These are phyloP conservation scores for Prunella fulvescens DNA, from an alignment of 2,113 vertebrate genomes.

Conservation along the genomic window DNA sequence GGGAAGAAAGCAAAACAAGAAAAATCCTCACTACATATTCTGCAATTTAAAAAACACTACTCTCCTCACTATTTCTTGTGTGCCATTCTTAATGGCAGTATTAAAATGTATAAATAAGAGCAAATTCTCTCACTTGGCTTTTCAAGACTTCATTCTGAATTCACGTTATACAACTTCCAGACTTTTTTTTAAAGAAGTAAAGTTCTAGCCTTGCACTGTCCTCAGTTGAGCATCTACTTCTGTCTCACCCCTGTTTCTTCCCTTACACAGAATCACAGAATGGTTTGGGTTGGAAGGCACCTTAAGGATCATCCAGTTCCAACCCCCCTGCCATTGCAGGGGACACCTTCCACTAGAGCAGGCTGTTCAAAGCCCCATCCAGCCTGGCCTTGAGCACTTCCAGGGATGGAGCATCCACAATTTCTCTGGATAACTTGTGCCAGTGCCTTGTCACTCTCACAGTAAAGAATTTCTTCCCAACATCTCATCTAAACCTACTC, in stretches of 20 bases:
- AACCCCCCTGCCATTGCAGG: fast-evolving
- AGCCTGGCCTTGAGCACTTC: neutral
- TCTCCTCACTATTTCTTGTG: neutral
- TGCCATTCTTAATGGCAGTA: neutral
- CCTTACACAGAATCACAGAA: neutral
- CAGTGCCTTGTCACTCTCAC: neutral
- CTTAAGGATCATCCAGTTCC: neutral
- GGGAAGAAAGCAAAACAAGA: neutral
- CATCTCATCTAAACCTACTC: neutral
- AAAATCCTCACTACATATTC: neutral
- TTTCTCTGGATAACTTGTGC: neutral
- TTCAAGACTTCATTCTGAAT: neutral
- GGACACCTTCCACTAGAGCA: neutral
- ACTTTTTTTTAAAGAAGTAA: neutral
- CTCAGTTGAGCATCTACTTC: neutral
- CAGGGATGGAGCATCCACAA: neutral
- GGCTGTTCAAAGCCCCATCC: neutral
- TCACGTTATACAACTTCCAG: neutral
- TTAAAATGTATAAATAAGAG: neutral
- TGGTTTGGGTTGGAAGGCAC: neutral
- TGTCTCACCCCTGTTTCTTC: neutral
- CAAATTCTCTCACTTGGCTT: neutral
- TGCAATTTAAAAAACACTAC: neutral
- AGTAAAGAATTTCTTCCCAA: neutral
- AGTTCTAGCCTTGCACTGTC: neutral